Conservation (phyloP, 2,888 invertebrate species). For the Drosophila crucigera region DNA sequence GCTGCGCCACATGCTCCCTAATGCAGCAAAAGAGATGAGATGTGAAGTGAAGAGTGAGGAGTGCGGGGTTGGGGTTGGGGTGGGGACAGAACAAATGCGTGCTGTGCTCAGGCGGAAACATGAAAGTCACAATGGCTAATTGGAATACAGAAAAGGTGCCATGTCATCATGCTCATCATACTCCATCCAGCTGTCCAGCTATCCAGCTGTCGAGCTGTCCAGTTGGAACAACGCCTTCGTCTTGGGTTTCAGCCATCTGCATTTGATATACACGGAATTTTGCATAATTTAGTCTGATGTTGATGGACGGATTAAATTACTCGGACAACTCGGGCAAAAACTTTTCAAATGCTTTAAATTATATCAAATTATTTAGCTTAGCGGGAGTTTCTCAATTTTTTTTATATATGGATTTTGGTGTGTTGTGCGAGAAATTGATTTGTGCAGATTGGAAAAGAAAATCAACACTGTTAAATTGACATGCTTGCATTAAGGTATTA, state of each 20-base stretch:
- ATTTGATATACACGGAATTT: conserved; percentile 33
- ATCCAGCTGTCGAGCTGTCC: conserved; percentile 43
- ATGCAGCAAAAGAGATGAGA: neutral
- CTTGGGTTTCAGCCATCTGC: conserved; percentile 26
- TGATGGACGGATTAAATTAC: conserved; percentile 39
- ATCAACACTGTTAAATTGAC: neutral
- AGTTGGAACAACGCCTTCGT: conserved; percentile 30
- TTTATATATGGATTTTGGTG: neutral
- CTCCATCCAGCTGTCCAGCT: conserved; percentile 26
- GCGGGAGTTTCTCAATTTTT: too few species aligned
- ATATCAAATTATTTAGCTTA: neutral
- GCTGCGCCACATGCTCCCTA: conserved; percentile 1
- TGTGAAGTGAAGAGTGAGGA: neutral
- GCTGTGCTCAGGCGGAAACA: conserved; percentile 44
- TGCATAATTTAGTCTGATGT: conserved; percentile 39
- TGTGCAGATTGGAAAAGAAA: neutral
- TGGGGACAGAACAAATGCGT: conserved; percentile 12
- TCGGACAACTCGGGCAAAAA: neutral
- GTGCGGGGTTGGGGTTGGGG: conserved; percentile 10
- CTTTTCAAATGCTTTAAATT: neutral
- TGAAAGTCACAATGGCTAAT: conserved; percentile 71
- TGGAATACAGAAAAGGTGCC: conserved; percentile 48
- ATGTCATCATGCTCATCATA: conserved; percentile 56
- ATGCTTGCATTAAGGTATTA: neutral
- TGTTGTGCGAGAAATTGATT: neutral